phyloP scores from a whole-genome alignment of 2,797 vertebrate species.

The Sciurus vulgaris region DNA sequence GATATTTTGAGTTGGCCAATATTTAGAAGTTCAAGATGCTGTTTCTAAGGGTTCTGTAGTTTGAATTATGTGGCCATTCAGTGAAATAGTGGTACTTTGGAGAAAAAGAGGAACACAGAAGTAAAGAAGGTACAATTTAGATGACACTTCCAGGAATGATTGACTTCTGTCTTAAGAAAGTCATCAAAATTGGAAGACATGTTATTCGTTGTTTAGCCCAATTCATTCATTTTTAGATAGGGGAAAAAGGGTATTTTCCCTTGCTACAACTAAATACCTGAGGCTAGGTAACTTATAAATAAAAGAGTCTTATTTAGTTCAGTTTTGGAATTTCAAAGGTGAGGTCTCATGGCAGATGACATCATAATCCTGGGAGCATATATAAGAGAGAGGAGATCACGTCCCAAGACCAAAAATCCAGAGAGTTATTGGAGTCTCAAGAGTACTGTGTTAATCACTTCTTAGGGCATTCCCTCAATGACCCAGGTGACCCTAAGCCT shows the following conservation, averaged over 20 bases:
- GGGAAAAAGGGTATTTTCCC: neutral
- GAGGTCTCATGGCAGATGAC: neutral
- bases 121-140: neutral
- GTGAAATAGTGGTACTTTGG: neutral
- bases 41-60: neutral
- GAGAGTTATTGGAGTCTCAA: too few species aligned
- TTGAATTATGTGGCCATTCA: neutral
- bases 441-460: neutral
- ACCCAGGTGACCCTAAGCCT: neutral
- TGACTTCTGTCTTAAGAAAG: neutral
- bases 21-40: constrained; percentile 31
- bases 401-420: neutral
- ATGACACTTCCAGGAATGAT: neutral
- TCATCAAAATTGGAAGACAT: constrained; percentile 13
- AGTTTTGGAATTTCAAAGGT: neutral
- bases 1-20: neutral
- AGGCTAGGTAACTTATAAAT: neutral
- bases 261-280: neutral
- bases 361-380: too few species aligned
- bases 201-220: neutral
- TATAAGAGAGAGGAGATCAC: neutral
- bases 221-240: constrained; percentile 10
- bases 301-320: neutral
- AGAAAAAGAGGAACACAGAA: neutral
- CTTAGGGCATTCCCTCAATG: neutral